phyloP scores from a whole-genome alignment of 2,113 vertebrate species.

The Tychaedon coryphoeus region DNA sequence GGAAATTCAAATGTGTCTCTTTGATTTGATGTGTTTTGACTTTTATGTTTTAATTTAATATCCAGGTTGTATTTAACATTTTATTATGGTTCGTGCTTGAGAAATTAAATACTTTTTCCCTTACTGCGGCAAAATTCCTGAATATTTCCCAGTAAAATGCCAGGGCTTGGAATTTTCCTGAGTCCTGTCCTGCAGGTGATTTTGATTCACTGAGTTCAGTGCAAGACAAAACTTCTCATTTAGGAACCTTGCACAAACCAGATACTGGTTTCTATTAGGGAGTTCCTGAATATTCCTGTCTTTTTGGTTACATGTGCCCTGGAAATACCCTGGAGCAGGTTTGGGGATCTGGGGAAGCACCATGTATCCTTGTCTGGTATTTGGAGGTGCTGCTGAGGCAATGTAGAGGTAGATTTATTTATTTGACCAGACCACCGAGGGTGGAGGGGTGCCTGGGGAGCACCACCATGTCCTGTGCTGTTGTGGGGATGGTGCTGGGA shows the following conservation, averaged over 20 bases:
- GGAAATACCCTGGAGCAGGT: neutral
- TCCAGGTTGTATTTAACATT: conserved; percentile 26
- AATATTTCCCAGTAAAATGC: neutral
- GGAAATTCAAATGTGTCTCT: conserved; percentile 16
- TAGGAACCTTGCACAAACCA: neutral
- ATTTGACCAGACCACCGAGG: neutral
- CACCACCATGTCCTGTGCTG: neutral
- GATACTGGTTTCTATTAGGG: neutral
- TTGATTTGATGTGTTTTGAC: conserved; percentile 31
- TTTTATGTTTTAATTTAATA: conserved; percentile 44
- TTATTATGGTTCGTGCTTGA: neutral
- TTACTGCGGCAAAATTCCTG: neutral
- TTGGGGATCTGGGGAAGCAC: neutral
- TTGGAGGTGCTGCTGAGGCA: neutral
- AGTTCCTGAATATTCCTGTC: neutral
- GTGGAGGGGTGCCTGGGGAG: neutral
- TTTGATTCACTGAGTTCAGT: neutral
- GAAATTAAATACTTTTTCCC: conserved; percentile 2
- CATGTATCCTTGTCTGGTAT: neutral
- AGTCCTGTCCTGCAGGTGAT: neutral
- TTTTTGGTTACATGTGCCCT: neutral
- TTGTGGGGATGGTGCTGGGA: neutral
- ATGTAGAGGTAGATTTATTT: neutral
- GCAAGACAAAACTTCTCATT: neutral
- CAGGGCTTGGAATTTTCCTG: neutral